Evolutionary conservation across 2,888 invertebrate genomes (phyloP), one percentile per base, ranked within the genome.

Genomic region (Sarcophaga carnaria): DNA sequence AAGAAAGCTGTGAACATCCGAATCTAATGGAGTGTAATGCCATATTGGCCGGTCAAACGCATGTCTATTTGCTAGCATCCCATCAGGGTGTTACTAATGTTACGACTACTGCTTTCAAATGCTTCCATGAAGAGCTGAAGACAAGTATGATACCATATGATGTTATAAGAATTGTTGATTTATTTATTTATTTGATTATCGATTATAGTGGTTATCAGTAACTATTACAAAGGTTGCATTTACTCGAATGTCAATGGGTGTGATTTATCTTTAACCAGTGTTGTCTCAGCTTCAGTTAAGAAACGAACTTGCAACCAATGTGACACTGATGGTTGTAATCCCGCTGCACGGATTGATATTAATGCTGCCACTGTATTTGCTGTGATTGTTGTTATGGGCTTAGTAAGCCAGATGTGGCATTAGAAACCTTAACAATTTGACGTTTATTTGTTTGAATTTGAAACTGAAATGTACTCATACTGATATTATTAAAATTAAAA

Each of bases 11-110:
- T 71, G 82, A 82, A 25, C 88, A 75, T 11, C 72, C 89, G 17
- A 81, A 75, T 20, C 83, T 88, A 83, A 83, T 87, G 81, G 89
- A 91, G 87, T 90, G 91, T 79, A 90, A 60, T 64, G 59, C 62
- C 11, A 3, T 0, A 0, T 76, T 82, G 60, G 90, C 89, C 22
- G 89, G 88, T 63, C 37, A 85, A 4, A 89, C 90, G 0, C 64
- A 78, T 4, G 0, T 10, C 3, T 89, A 88, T 80, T 71, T 90
- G n/a, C 86, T 89, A 22, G 22, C 75, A 1, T 85, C 88, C 85
- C 88, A 88, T 67, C 81, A 27, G 6, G 87, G 86, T n/a, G 87
- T 89, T 54, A 54, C 17, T 14, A 54, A 54, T 54, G 17, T 4
- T 10, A 54, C 54, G 14, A 17, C 14, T 17, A 12, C 54, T 1